Evolutionary conservation across 2,113 vertebrate species (phyloP).

Genomic region (Hyaena hyaena): DNA sequence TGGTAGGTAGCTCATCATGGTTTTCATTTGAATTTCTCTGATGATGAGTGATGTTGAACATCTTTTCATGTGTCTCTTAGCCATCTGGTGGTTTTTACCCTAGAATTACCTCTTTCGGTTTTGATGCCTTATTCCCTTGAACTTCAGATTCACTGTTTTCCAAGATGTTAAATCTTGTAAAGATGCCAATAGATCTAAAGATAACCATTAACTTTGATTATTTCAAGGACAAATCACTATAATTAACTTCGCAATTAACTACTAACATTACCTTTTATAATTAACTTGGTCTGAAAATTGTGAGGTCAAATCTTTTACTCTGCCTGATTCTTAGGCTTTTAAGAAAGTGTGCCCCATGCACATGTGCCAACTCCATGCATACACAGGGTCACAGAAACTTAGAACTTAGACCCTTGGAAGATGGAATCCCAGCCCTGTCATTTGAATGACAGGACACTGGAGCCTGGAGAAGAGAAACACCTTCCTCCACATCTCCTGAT

Average conservation of each 20-base stretch:
- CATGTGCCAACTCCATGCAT: neutral
- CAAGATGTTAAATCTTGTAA: neutral
- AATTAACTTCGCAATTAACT: neutral
- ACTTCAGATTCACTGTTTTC: neutral
- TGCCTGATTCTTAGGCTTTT: neutral
- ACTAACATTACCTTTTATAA: neutral
- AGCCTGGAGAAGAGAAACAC: neutral
- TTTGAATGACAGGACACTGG: fast-evolving
- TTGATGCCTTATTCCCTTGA: neutral
- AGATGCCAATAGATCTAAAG: neutral
- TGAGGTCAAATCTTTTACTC: neutral
- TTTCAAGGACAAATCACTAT: neutral
- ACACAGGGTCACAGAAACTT: neutral
- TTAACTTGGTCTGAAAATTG: neutral
- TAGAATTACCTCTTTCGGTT: neutral
- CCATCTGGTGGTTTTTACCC: neutral
- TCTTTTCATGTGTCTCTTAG: too few relatives aligned
- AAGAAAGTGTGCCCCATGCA: neutral
- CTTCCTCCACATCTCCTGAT: neutral
- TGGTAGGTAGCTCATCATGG: too few relatives aligned
- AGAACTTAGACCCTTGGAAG: neutral
- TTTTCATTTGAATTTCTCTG: too few relatives aligned
- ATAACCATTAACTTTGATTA: neutral
- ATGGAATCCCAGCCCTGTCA: neutral
- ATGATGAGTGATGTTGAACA: too few relatives aligned